Evolutionary conservation across 2,113 vertebrate species (phyloP).

Genomic region (Burhinus bistriatus): DNA sequence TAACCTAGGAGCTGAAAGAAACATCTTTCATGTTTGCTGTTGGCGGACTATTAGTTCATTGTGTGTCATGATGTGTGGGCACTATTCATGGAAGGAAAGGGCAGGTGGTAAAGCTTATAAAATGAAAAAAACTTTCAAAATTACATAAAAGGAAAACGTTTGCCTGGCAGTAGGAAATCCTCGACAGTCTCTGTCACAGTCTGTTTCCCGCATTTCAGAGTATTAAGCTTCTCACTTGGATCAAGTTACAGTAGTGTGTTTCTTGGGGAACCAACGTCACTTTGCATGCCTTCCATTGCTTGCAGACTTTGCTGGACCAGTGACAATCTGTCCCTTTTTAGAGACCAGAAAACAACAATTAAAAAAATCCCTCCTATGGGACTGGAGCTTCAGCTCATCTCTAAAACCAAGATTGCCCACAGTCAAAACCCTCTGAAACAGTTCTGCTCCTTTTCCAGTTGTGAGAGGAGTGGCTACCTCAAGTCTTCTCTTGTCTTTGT

Average conservation of each 20-base stretch:
- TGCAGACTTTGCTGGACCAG: neutral
- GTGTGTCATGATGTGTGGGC: neutral
- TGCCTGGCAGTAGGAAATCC: neutral
- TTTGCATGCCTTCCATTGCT: neutral
- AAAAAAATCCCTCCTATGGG: neutral
- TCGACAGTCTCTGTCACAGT: neutral
- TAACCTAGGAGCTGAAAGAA: neutral
- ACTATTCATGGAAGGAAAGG: neutral
- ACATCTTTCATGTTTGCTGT: neutral
- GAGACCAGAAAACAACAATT: neutral
- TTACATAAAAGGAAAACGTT: neutral
- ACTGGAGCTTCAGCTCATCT: neutral
- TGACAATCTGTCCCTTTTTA: neutral
- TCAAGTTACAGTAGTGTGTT: neutral
- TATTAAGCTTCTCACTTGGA: neutral
- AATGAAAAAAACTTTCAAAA: neutral
- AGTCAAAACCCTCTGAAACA: neutral
- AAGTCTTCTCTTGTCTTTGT: neutral
- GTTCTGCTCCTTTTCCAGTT: neutral
- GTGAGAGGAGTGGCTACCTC: neutral
- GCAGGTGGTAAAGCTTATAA: neutral
- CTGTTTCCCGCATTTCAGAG: neutral
- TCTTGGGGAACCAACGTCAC: neutral
- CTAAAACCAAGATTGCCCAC: neutral
- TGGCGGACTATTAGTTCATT: neutral